Base-by-base conservation (phyloP, 37 sponge, comb jelly and placozoan species). In the Geodia barretti region DNA sequence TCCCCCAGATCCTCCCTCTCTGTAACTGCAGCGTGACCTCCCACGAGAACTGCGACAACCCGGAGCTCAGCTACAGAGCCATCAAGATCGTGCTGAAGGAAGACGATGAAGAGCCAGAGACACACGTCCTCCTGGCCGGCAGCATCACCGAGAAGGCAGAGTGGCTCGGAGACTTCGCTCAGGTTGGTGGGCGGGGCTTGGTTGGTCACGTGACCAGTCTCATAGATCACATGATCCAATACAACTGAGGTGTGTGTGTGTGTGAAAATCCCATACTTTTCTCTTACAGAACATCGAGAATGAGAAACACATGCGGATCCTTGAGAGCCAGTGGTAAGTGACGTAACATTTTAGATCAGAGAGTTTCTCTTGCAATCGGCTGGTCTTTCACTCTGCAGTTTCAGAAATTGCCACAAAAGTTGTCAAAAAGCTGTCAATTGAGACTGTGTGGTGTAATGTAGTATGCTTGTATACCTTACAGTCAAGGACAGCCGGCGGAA, bases 81-180 rank as follows among this genome's bases (percentile, higher is more conserved):
- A 38, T 86, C 21, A 86, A 39, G 67, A 59, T 79, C 29, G 76
- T 40, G 37, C 65, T 33, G 38, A 66, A 29, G 7, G 43, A 66
- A 0, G 78, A 61, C 4, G 64, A 35, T 4, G 70, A 75, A 1
- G 68, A 79, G 75, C 30, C 75, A 1, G 74, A 79, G 24, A 38
- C 68, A 2, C 35, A 72, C 40, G 37, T 75, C 37, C 62, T 89
- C 1, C 34, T 79, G 34, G 84, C 80, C 7, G 30, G 40, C 28
- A 69, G 38, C 37, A 29, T 84, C 39, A 73, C 70, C 23, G 79
- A 83, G 80, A 89, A 89, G 80, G 84, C 84, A n/a, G 68, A 89
- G 70, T 89, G 90, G 90, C 24, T 89, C 29, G 84, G 80, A 26
- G 90, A 89, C 69, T 41, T 84, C 58, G 42, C 80, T 37, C 90